Base-by-base conservation (phyloP, 2,797 vertebrate species). In the Xiphorhynchus erythropygius region DNA sequence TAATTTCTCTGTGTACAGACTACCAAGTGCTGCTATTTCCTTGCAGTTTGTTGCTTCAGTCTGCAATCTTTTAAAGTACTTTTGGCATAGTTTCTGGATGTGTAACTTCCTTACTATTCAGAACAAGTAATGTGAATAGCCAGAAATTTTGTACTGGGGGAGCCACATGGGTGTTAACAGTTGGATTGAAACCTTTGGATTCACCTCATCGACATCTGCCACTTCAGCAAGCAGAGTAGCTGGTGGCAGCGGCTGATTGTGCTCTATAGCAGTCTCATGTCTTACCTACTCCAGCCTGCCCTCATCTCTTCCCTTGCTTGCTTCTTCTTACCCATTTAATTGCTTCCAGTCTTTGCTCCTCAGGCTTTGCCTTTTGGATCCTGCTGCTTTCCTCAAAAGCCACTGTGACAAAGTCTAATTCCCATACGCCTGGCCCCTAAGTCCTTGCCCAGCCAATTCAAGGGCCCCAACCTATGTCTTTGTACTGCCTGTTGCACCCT, bases 81-180 rank as follows among this genome's bases (percentile, higher is more conserved):
- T 91, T 13, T 91, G 87, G 78, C 86, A 68, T 60, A 35, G 77
- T 68, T 79, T 82, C 75, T 85, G 68, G 46, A 42, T 90, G 67
- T 62, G 85, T 84, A 89, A 91, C 69, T 94, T 95, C 91, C 87
- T 69, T 56, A 60, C 44, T 65, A 19, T 88, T 84, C 52, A 62
- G 57, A 93, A 62, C 21, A 50, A 89, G 22, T 14, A 8, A 63
- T 60, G 49, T 19, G 74, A 87, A 59, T 30, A 67, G 46, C 52
- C 70, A 75, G 35, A 53, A 80, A 64, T 64, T 60, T 53, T 73
- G 12, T 25, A 33, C 37, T 11, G 35, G 60, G 56, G 60, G 53
- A 85, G 10, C 75, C 42, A 30, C 10, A 5, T 24, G 62, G 35
- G 19, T 77, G 52, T 55, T 70, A 67, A 25, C 41, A 50, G 30